Base-by-base conservation (phyloP, 2,797 vertebrate genomes). In the Parotocinclus haroldoi region DNA sequence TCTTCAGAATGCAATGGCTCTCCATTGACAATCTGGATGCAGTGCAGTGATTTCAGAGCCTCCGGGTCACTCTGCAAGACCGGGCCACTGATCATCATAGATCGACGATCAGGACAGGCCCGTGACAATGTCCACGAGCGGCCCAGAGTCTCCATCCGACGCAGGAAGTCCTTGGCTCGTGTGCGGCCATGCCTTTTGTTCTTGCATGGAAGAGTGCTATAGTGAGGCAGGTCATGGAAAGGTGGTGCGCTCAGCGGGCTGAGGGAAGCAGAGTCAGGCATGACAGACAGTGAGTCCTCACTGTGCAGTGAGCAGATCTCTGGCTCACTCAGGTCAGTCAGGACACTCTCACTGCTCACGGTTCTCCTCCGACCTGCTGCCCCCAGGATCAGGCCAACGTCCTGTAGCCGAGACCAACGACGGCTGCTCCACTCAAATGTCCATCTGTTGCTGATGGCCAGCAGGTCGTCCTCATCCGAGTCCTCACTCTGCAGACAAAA, bases 361-460 rank as follows among this genome's bases (percentile, higher is more conserved):
- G 95, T 95, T 79, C 74, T 75, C 37, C 39, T 71, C 49, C 66
- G 68, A 68, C 73, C 78, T 13, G 51, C 58, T 44, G 50, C 56
- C 9, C 67, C 70, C 64, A 77, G 73, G 61, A 79, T 65, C n/a
- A 87, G 82, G 72, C 95, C 92, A 59, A 94, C 89, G 82, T 97
- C 93, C 75, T 95, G 93, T 80, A 98, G 89, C 45, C 96, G 93
- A 81, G 96, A 99, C 96, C 97, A 99, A 62, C 94, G 91, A 68
- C 91, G 90, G 83, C 97, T 99, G 80, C 90, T 93, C 88, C 92
- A 92, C 86, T 99, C 95, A 89, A 98, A 99, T 66, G 94, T 98
- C 96, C 97, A 98, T 95, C 95, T 96, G 88, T 93, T 94, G 78
- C 97, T 99, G 87, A 99, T 93, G 50, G 95, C 94, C 78, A 96